Percentiles rank a stretch among this genome's conserved stretches.
Evolutionary conservation across 2,797 vertebrate genomes (phyloP).

Genomic region (Anguilla marmorata): DNA sequence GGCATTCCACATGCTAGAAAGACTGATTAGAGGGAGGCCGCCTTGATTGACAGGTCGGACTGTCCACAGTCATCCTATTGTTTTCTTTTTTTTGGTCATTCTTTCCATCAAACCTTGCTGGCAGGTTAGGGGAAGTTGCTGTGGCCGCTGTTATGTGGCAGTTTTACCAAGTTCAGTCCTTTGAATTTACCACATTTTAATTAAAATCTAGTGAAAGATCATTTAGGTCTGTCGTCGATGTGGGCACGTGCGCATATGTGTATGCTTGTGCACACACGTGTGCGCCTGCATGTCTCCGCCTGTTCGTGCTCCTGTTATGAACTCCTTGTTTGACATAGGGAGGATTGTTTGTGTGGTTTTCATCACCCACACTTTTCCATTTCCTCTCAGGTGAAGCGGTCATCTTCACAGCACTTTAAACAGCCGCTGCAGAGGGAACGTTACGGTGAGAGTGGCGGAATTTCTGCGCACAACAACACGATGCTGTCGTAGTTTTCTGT

Average conservation of each 20-base stretch:
- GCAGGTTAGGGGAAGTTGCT: background rate
- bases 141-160: background rate
- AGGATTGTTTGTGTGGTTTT: background rate
- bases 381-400: slow-evolving; percentile 8
- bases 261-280: background rate
- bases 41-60: background rate
- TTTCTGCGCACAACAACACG: background rate
- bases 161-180: background rate
- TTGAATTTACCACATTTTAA: background rate
- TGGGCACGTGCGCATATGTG: background rate
- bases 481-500: background rate
- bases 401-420: slow-evolving; percentile 13
- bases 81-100: background rate
- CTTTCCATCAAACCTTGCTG: background rate
- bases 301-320: background rate
- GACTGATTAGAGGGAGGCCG: background rate
- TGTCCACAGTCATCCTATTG: background rate
- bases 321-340: background rate
- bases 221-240: too few species aligned
- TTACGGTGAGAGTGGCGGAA: background rate
- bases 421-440: slow-evolving; percentile 7
- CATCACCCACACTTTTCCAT: background rate
- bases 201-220: too few species aligned
- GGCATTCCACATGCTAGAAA: background rate
- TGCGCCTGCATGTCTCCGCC: background rate